Evolutionary conservation across 2,797 vertebrate genomes (phyloP).

Genomic region (Acrocephalus scirpaceus): DNA sequence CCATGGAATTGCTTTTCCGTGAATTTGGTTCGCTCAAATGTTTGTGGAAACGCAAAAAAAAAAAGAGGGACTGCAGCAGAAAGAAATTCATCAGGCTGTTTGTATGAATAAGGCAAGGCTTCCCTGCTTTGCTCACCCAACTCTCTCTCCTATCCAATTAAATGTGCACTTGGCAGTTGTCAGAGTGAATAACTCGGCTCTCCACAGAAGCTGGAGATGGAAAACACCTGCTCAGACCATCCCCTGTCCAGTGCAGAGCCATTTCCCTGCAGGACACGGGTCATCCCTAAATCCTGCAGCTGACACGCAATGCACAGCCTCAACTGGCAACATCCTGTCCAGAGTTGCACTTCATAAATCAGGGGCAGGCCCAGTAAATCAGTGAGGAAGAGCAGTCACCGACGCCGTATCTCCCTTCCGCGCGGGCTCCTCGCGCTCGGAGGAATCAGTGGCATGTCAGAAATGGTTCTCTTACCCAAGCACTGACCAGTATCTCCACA

Average conservation of each 20-base stretch:
- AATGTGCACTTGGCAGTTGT: slow-evolving; percentile 46
- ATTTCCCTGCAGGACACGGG: neutral
- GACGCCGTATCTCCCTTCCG: neutral
- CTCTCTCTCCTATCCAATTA: slow-evolving; percentile 9
- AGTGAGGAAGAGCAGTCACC: slow-evolving; percentile 10
- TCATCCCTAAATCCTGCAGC: slow-evolving; percentile 57
- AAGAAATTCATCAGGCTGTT: neutral
- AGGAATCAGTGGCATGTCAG: slow-evolving; percentile 44
- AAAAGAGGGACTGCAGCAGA: neutral
- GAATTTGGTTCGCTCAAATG: neutral
- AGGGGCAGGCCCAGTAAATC: neutral
- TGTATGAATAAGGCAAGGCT: neutral
- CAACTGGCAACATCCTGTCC: slow-evolving; percentile 54
- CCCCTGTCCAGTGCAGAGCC: slow-evolving; percentile 1
- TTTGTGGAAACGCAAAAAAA: neutral
- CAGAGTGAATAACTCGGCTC: neutral
- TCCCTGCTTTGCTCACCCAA: neutral
- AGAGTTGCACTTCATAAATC: slow-evolving; percentile 57
- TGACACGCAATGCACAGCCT: neutral
- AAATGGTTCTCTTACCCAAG: slow-evolving; percentile 41
- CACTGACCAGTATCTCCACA: slow-evolving; percentile 23
- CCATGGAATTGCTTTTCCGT: neutral
- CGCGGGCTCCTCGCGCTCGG: neutral
- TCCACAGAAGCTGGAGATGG: slow-evolving; percentile 25
- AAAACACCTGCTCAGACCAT: slow-evolving; percentile 52